phyloP scores from a whole-genome alignment of 1,140 invertebrate genomes.

The Diplogasteroides magnus region DNA sequence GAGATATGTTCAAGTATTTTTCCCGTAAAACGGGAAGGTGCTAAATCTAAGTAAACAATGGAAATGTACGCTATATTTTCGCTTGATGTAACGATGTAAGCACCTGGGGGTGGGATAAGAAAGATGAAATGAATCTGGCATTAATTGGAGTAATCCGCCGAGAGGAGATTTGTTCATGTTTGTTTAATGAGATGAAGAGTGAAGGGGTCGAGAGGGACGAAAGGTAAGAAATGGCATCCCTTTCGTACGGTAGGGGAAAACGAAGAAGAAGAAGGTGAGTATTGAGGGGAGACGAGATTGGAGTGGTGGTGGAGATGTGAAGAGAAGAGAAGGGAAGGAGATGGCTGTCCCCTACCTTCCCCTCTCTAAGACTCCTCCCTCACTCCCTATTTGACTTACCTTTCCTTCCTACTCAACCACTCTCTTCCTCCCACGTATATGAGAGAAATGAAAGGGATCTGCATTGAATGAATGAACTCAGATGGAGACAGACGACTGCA shows the following conservation, averaged over 20 bases:
- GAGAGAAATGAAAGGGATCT: too few species aligned
- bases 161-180: neutral
- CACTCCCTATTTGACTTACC: neutral
- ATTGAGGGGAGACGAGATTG: conserved; percentile 1
- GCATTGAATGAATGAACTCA: neutral
- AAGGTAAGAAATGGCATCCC: conserved; percentile 5
- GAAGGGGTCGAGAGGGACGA: conserved; percentile 4
- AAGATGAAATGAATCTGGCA: conserved; percentile 17
- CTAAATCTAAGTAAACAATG: too few species aligned
- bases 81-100: neutral
- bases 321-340: conserved; percentile 6
- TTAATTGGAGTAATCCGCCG: conserved; percentile 11
- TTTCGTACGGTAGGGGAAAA: neutral
- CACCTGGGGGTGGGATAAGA: neutral
- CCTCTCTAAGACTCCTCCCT: neutral
- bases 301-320: neutral
- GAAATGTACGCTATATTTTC: too few species aligned
- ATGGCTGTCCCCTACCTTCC: conserved; percentile 4
- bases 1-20: too few species aligned
- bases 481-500: conserved; percentile 27
- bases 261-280: conserved; percentile 1
- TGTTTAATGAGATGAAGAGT: neutral
- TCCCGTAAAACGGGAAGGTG: too few species aligned
- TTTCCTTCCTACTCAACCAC: neutral
- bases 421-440: neutral